Percentiles rank a stretch among this genome's conserved stretches.
These are phyloP conservation scores for Melipona bicolor DNA, from an alignment of 2,888 invertebrate genomes.

Conservation along the genomic window DNA sequence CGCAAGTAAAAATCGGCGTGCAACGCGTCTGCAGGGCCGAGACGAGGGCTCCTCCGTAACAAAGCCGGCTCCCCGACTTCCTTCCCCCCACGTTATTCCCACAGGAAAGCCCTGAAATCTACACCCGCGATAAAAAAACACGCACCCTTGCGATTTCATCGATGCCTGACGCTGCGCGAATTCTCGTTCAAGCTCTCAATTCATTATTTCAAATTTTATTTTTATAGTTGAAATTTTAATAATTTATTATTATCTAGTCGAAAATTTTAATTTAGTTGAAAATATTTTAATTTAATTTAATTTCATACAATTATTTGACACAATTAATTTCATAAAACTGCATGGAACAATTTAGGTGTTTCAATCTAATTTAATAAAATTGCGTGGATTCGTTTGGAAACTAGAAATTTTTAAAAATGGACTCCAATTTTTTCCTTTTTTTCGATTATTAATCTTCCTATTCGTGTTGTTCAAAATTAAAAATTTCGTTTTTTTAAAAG, in stretches of 20 bases:
- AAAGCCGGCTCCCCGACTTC: constrained; percentile 47
- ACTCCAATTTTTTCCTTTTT: too few species aligned
- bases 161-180: background rate
- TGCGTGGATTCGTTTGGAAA: background rate
- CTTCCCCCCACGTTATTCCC: constrained; percentile 41
- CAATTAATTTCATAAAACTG: too few species aligned
- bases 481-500: too few species aligned
- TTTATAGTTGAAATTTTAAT: too few species aligned
- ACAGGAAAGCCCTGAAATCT: constrained; percentile 10
- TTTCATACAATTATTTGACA: too few species aligned
- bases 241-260: too few species aligned
- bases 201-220: background rate
- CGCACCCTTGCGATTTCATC: background rate
- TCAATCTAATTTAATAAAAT: background rate
- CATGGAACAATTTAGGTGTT: too few species aligned
- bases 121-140: background rate
- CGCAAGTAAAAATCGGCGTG: constrained; percentile 17
- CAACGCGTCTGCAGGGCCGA: constrained; percentile 7
- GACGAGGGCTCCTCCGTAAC: constrained; percentile 8
- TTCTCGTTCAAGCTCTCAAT: background rate
- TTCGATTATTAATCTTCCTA: too few species aligned
- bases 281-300: too few species aligned
- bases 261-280: too few species aligned
- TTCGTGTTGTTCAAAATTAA: too few species aligned
- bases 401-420: background rate